A percentile compares a stretch with the other conserved stretches of the same genome.
phyloP scores from a whole-genome alignment of 1,140 invertebrate genomes.

The Hylaeus anthracinus region DNA sequence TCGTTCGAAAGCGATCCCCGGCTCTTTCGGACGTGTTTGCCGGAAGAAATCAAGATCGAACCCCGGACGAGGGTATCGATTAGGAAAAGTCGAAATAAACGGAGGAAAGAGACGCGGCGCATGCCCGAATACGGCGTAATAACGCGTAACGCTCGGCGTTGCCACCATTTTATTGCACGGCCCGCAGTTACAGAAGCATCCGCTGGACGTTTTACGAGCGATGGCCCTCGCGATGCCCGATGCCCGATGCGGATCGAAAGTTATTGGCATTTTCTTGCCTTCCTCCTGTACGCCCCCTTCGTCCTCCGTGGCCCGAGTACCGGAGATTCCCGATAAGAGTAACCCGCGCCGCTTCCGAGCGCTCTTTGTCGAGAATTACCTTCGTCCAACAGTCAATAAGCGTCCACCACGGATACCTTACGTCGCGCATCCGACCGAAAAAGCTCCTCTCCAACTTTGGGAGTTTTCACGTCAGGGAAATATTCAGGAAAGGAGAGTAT shows the following conservation, averaged over 20 bases:
- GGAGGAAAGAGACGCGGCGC: background rate
- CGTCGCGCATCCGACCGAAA: slow-evolving; percentile 2
- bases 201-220: slow-evolving; percentile 46
- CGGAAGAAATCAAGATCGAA: background rate
- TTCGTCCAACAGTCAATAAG: slow-evolving; percentile 28
- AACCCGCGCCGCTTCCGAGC: background rate
- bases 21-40: background rate
- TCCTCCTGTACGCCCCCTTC: background rate
- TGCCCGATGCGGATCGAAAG: slow-evolving; percentile 30
- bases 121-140: slow-evolving; percentile 25
- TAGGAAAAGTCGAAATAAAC: slow-evolving; percentile 21
- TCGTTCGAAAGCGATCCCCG: background rate
- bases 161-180: slow-evolving; percentile 37
- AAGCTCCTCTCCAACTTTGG: background rate
- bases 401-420: slow-evolving; percentile 22
- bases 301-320: background rate
- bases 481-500: too few species aligned
- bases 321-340: slow-evolving; percentile 13
- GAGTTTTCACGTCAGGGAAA: too few species aligned
- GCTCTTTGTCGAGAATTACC: slow-evolving; percentile 17
- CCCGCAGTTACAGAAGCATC: slow-evolving; percentile 46
- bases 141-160: slow-evolving; percentile 44
- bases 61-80: background rate
- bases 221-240: slow-evolving; percentile 10
- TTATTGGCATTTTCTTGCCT: slow-evolving; percentile 50